Base-by-base conservation (phyloP, 2,888 invertebrate species). In the Odontothrips loti region DNA sequence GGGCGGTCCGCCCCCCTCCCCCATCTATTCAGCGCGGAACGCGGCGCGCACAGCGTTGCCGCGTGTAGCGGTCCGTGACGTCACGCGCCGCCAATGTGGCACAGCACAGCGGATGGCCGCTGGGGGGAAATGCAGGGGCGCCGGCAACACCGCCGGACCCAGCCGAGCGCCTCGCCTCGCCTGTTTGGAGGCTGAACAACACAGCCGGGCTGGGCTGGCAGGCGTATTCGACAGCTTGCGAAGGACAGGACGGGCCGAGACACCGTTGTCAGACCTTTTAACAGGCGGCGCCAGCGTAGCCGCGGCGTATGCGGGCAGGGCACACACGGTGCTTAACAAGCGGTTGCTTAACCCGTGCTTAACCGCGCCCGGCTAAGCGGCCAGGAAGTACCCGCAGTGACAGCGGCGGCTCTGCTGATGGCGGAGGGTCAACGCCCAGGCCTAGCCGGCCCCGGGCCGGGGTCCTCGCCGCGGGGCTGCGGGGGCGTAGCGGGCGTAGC, bases 51-150 rank as follows among this genome's bases (percentile, higher is more conserved):
- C 58, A n/a, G 20, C 15, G 68, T 75, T 75, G 68, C 68, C 68
- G 23, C 68, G 68, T 75, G 11, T n/a, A 27, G 82, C 82, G 15
- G 79, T 3, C 10, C 63, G 82, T 82, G 82, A 82, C 82, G 82
- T 82, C 82, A 82, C 82, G 81, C n/a, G 81, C 80, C 80, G 63
- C 47, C 43, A 68, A 47, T 58, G 58, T 58, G 58, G 58, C 20
- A 15, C 58, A 15, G 58, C 15, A 20, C 58, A n/a, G n/a, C n/a
- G n/a, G n/a, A 43, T 43, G 34, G 34, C 34, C 3, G 27, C 68
- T 8, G 6, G 58, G 15, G 58, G 20, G 58, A 20, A 20, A 20
- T 58, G 58, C 20, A 17, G 51, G 51, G 51, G 51, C 51, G 58
- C 58, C 17, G 58, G 58, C 51, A 51, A 51, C 51, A 10, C 15